A percentile compares a stretch with the other conserved stretches of the same genome.
Conservation (phyloP, 2,888 invertebrate genomes). For the Linyphia triangularis region DNA sequence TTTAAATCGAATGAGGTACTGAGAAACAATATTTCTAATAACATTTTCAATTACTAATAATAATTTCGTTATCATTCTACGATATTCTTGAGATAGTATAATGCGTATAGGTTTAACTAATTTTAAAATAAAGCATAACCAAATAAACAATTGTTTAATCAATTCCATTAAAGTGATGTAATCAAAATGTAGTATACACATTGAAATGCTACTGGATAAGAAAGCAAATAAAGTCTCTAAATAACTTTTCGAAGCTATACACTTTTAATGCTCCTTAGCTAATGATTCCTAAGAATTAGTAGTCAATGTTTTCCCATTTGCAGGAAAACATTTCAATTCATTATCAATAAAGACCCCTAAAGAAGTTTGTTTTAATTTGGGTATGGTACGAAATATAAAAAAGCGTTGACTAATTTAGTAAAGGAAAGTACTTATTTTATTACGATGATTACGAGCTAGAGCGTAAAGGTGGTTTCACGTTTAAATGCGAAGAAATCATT, state of each 20-base stretch:
- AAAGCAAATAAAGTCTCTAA: slow-evolving; percentile 25
- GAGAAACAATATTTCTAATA: too few relatives aligned
- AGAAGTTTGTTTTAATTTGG: slow-evolving; percentile 35
- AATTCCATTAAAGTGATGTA: too few relatives aligned
- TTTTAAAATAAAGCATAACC: too few relatives aligned
- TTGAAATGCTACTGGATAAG: background rate
- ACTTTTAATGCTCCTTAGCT: slow-evolving; percentile 8
- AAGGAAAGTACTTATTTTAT: slow-evolving; percentile 62
- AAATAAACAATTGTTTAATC: too few relatives aligned
- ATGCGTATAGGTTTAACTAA: too few relatives aligned
- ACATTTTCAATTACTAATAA: too few relatives aligned
- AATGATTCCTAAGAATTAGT: slow-evolving; percentile 21
- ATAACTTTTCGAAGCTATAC: slow-evolving; percentile 14
- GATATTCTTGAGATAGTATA: too few relatives aligned
- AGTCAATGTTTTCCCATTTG: slow-evolving; percentile 42
- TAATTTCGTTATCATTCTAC: too few relatives aligned
- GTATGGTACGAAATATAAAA: slow-evolving; percentile 15
- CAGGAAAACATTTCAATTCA: slow-evolving; percentile 32
- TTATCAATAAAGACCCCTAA: slow-evolving; percentile 5
- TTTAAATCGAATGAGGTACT: too few relatives aligned
- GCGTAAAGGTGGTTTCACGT: slow-evolving; percentile 5
- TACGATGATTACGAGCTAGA: slow-evolving; percentile 34
- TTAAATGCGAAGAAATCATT: slow-evolving; percentile 34
- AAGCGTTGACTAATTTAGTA: slow-evolving; percentile 45
- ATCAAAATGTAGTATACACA: background rate